phyloP scores from a whole-genome alignment of 2,888 invertebrate genomes.

The Drosophila fungiperda region DNA sequence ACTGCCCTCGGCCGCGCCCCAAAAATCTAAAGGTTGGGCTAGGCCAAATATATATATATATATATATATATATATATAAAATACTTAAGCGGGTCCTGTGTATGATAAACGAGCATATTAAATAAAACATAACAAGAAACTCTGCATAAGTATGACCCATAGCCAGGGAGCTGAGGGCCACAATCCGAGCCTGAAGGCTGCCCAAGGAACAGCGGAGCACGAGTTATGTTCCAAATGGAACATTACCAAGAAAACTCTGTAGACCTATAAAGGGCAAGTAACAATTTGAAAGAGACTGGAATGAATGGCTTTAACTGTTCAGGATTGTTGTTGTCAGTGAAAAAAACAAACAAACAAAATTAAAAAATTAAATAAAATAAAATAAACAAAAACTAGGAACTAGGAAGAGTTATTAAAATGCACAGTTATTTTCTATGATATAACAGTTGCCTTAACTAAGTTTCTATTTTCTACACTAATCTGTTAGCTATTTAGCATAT shows the following conservation, averaged over 20 bases:
- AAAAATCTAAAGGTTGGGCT: slow-evolving; percentile 12
- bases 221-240: slow-evolving; percentile 11
- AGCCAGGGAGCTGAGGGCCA: slow-evolving; percentile 10
- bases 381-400: neutral
- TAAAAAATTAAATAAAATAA: neutral
- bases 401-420: neutral
- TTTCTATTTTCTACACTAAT: neutral
- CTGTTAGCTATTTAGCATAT: neutral
- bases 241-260: slow-evolving; percentile 12
- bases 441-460: neutral
- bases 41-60: slow-evolving; percentile 19
- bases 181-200: slow-evolving; percentile 24
- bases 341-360: neutral
- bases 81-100: slow-evolving; percentile 42
- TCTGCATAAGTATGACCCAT: slow-evolving; percentile 19
- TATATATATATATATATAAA: slow-evolving; percentile 2
- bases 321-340: neutral
- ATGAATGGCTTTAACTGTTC: neutral
- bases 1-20: slow-evolving; percentile 43
- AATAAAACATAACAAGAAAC: slow-evolving; percentile 58
- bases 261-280: slow-evolving; percentile 1
- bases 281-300: slow-evolving; percentile 2
- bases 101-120: slow-evolving; percentile 67
- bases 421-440: neutral
- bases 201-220: slow-evolving; percentile 6